phyloP scores from a whole-genome alignment of 2,888 invertebrate species.

The Phasia obesa region DNA sequence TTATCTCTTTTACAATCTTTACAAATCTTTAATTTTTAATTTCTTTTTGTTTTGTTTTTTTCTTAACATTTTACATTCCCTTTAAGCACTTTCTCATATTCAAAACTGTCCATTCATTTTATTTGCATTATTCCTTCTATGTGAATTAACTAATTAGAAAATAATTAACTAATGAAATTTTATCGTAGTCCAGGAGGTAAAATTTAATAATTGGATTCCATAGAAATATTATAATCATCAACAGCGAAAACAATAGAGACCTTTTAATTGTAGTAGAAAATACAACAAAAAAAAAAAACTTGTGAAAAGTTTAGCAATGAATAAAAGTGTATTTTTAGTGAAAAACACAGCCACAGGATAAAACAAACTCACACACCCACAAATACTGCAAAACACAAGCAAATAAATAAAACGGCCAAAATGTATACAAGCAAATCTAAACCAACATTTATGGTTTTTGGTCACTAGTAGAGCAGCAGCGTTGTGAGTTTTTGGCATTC shows the following conservation, averaged over 20 bases:
- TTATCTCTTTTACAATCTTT: no score
- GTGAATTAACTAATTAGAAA: conserved; percentile 29
- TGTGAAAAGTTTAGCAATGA: no score
- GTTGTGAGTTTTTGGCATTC: neutral
- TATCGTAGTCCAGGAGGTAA: conserved; percentile 21
- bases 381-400: neutral
- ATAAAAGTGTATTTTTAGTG: neutral
- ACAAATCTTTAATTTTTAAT: no score
- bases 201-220: conserved; percentile 50
- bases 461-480: neutral
- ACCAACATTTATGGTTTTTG: conserved; percentile 37
- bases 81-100: neutral
- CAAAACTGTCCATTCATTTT: neutral
- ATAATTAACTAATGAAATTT: conserved; percentile 53
- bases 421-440: conserved; percentile 39
- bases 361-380: neutral
- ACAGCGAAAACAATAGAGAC: conserved; percentile 8
- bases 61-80: neutral
- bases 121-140: neutral
- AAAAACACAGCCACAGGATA: conserved; percentile 14
- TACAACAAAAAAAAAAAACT: no score
- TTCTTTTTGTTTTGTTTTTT: no score
- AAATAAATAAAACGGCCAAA: conserved; percentile 19
- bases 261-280: neutral
- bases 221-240: conserved; percentile 27